A percentile compares a stretch with the other conserved stretches of the same genome.
Conservation (phyloP, 2,113 vertebrate genomes). For the Procavia capensis region DNA sequence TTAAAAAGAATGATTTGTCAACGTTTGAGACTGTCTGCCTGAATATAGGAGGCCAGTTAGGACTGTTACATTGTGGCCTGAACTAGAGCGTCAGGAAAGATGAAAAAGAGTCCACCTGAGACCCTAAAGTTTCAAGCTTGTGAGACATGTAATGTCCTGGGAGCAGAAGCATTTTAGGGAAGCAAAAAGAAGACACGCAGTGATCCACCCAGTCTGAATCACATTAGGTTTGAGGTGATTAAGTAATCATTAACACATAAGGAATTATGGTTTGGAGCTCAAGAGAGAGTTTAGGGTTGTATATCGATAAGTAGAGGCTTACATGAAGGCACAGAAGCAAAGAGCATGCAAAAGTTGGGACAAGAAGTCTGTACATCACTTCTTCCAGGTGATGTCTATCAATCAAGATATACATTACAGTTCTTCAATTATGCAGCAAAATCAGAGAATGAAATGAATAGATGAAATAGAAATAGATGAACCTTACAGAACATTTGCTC, state of each 20-base stretch:
- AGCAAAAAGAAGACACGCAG: background rate
- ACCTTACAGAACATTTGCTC: background rate
- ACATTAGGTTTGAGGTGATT: background rate
- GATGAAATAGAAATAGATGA: background rate
- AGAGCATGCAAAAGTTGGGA: accelerated
- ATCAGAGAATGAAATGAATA: background rate
- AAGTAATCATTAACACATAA: background rate
- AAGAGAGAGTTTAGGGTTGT: background rate
- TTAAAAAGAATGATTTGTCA: background rate
- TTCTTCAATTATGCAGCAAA: background rate
- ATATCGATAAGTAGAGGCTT: background rate
- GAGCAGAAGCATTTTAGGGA: background rate
- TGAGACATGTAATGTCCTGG: background rate
- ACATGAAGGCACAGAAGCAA: background rate
- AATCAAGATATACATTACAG: background rate
- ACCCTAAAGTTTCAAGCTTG: background rate
- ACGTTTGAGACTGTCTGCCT: too few species aligned
- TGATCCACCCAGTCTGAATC: background rate
- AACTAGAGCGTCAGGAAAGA: background rate
- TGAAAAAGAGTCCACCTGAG: background rate
- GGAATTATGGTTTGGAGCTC: background rate
- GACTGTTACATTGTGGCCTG: background rate
- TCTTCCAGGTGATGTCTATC: background rate
- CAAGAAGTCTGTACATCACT: background rate
- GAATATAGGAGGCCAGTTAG: background rate